These are phyloP conservation scores for Labroides dimidiatus DNA, from an alignment of 2,797 vertebrate genomes.

Conservation along the genomic window DNA sequence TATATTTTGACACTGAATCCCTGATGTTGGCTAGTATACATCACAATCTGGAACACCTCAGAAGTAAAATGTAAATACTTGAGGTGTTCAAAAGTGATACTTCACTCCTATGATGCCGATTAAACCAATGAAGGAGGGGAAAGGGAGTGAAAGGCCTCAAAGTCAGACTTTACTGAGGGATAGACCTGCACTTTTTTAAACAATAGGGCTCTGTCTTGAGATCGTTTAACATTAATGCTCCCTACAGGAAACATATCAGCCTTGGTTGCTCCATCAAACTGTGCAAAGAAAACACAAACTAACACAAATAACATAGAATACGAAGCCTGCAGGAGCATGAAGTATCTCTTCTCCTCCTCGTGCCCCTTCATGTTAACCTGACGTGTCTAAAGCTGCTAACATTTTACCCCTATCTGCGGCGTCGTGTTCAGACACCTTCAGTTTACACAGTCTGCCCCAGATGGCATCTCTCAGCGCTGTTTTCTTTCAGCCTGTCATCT, in stretches of 20 bases:
- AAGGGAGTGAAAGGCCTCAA: not conserved
- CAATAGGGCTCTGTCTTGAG: too few relatives aligned
- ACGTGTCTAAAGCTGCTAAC: slow-evolving; percentile 70
- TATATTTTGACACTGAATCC: not conserved
- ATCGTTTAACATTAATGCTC: slow-evolving; percentile 32
- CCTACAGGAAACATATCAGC: not conserved
- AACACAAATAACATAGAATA: not conserved
- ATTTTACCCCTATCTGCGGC: slow-evolving; percentile 61
- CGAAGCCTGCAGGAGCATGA: slow-evolving; percentile 4
- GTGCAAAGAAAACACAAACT: not conserved
- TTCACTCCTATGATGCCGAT: not conserved
- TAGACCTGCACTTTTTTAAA: too few relatives aligned
- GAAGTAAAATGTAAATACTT: slow-evolving; percentile 1
- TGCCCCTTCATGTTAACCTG: slow-evolving; percentile 67
- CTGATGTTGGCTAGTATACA: not conserved
- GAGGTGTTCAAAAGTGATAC: not conserved
- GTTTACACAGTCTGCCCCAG: slow-evolving; percentile 73
- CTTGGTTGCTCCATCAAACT: not conserved
- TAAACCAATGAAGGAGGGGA: not conserved
- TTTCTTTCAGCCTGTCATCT: slow-evolving; percentile 75
- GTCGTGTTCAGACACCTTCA: slow-evolving; percentile 79
- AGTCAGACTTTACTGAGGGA: not conserved
- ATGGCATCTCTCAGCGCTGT: slow-evolving; percentile 68
- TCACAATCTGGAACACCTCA: not conserved
- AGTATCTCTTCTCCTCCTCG: slow-evolving; percentile 42